Evolutionary conservation across 2,113 vertebrate species (phyloP).

Genomic region (Dryoscopus gambensis): DNA sequence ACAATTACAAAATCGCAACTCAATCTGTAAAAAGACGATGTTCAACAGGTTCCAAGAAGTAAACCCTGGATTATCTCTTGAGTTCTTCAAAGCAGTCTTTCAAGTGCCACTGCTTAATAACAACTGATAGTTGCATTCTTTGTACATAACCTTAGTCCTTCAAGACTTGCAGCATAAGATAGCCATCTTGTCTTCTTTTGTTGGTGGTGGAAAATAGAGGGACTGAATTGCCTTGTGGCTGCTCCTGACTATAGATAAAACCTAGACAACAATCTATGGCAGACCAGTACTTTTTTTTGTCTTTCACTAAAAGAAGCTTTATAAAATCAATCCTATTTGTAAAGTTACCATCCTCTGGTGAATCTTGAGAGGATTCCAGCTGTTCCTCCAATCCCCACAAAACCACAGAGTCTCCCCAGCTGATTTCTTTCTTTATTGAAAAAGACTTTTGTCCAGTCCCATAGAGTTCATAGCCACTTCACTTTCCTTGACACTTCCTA

Average conservation of each 20-base stretch:
- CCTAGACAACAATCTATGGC: not conserved
- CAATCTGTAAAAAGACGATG: not conserved
- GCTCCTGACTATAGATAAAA: not conserved
- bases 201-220: not conserved
- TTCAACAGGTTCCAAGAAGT: not conserved
- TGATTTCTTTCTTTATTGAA: not conserved
- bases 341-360: not conserved
- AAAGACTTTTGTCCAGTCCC: not conserved
- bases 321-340: not conserved
- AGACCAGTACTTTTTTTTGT: not conserved
- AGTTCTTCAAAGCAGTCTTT: not conserved
- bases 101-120: not conserved
- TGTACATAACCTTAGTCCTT: not conserved
- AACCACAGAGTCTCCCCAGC: not conserved
- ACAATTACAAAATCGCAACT: slow-evolving; percentile 7
- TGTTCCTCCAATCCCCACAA: not conserved
- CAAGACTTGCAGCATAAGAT: not conserved
- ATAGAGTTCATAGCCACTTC: not conserved
- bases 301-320: not conserved
- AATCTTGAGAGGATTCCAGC: not conserved
- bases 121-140: not conserved
- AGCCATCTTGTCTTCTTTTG: not conserved
- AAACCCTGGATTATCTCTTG: not conserved
- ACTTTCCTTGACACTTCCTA: not conserved
- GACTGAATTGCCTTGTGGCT: not conserved